Percentiles rank a stretch among this genome's conserved stretches.
These are phyloP conservation scores for Poecilia wingei DNA, from an alignment of 2,797 vertebrate genomes.

Conservation along the genomic window DNA sequence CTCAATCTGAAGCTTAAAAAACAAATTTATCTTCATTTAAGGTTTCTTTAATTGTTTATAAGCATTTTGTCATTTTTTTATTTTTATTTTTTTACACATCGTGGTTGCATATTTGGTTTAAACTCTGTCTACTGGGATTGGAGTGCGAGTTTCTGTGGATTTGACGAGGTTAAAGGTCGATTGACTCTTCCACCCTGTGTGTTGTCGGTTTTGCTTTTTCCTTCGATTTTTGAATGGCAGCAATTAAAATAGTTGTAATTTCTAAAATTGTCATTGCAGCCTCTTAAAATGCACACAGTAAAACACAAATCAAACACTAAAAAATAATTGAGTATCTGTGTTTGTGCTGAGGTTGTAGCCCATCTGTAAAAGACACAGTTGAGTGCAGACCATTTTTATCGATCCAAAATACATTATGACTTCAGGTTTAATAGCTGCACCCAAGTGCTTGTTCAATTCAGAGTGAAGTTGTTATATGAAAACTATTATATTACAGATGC, in stretches of 20 bases:
- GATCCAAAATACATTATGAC: slow-evolving; percentile 5
- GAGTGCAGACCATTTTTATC: slow-evolving; percentile 19
- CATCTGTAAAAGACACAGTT: slow-evolving; percentile 8
- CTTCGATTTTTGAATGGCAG: neutral
- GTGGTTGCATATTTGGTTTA: neutral
- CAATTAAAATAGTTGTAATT: neutral
- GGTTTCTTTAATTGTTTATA: neutral
- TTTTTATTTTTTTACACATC: neutral
- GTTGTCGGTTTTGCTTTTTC: neutral
- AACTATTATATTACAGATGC: slow-evolving; percentile 23
- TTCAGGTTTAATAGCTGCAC: slow-evolving; percentile 29
- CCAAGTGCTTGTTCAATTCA: slow-evolving; percentile 11
- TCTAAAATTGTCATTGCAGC: neutral
- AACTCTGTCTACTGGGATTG: neutral
- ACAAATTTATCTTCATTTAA: neutral
- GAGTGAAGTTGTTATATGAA: slow-evolving; percentile 18
- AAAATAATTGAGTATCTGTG: slow-evolving; percentile 3
- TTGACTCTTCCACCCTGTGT: neutral
- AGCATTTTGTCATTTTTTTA: neutral
- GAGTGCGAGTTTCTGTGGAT: neutral
- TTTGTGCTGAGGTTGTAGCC: neutral
- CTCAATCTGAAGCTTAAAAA: neutral
- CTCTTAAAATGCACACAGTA: neutral
- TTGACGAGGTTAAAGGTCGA: neutral
- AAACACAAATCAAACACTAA: neutral